phyloP scores from a whole-genome alignment of 2,797 vertebrate species.

The Sciurus vulgaris region DNA sequence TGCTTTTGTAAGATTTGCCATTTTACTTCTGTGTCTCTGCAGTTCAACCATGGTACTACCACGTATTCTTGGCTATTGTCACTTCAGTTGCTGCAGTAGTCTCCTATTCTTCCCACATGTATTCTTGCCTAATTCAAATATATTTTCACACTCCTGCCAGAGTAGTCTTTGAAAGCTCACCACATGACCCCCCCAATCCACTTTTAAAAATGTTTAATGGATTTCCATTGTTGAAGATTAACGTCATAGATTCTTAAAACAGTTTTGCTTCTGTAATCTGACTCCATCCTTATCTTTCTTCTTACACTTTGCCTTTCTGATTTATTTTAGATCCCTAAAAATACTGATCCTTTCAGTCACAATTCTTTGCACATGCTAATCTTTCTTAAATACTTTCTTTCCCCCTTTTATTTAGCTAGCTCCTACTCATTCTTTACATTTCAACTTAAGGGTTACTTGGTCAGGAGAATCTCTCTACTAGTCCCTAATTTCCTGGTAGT shows the following conservation, averaged over 20 bases:
- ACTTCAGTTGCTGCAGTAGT: too few species aligned
- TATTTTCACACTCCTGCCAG: neutral
- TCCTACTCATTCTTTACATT: neutral
- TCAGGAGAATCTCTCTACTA: neutral
- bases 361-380: neutral
- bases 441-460: neutral
- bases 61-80: too few species aligned
- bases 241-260: slow-evolving; percentile 40
- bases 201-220: neutral
- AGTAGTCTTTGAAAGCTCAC: neutral
- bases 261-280: neutral
- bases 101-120: too few species aligned
- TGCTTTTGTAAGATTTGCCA: too few species aligned
- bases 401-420: neutral
- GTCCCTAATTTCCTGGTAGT: neutral
- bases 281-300: neutral
- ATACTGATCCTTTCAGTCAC: neutral
- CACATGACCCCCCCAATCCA: neutral
- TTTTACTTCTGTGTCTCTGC: too few species aligned
- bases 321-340: neutral
- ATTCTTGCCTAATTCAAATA: too few species aligned
- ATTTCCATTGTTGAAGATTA: neutral
- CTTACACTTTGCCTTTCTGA: neutral
- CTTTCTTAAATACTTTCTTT: neutral
- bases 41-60: too few species aligned